A percentile compares a stretch with the other conserved stretches of the same genome.
Evolutionary conservation across 2,888 invertebrate species (phyloP).

Genomic region (Eupithecia pulchellata): DNA sequence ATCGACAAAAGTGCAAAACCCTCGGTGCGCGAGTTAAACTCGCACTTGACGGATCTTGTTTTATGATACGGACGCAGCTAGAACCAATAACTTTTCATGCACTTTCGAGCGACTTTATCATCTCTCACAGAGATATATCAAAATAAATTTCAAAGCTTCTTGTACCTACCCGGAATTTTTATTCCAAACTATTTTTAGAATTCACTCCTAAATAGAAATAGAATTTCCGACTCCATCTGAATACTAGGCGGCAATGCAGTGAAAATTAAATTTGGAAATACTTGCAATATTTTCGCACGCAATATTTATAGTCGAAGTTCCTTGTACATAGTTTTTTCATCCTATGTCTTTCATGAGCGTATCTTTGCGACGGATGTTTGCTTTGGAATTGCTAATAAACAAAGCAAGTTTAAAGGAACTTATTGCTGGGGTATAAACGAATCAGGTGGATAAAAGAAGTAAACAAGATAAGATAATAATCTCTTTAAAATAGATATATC

Average conservation of each 20-base stretch:
- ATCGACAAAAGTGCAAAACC: no score
- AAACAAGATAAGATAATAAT: no score
- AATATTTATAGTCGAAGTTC: background rate
- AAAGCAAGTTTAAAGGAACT: no score
- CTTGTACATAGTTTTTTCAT: background rate
- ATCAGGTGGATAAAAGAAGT: no score
- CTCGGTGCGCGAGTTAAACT: no score
- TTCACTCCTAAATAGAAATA: background rate
- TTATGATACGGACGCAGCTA: background rate
- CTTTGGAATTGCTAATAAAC: no score
- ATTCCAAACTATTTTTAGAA: background rate
- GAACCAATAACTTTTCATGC: background rate
- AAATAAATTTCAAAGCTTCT: background rate
- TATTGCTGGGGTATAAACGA: no score
- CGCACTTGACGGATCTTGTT: no score
- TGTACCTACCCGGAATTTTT: background rate
- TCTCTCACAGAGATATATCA: background rate
- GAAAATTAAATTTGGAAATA: background rate
- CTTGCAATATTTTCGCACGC: background rate
- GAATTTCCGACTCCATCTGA: background rate
- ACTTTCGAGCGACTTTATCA: conserved; percentile 8
- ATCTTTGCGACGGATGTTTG: background rate
- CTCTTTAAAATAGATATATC: no score
- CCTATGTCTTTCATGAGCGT: background rate
- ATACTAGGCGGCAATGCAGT: background rate